phyloP scores from a whole-genome alignment of 2,113 vertebrate species.

The Apodemus sylvaticus region DNA sequence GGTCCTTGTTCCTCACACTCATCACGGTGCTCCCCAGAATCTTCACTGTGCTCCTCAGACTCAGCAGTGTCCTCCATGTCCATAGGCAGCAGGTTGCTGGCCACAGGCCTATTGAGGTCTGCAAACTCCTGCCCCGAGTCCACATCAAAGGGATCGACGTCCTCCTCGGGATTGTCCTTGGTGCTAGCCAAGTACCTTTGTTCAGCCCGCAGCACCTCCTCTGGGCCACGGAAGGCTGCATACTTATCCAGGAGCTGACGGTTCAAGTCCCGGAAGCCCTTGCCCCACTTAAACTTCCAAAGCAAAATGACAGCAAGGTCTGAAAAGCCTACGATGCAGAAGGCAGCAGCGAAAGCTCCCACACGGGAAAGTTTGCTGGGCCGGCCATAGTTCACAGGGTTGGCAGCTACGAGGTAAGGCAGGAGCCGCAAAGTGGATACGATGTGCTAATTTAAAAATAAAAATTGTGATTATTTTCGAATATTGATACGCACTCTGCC shows the following conservation, averaged over 20 bases:
- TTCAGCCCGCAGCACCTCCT: slow-evolving; percentile 91
- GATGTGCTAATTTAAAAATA: slow-evolving; percentile 17
- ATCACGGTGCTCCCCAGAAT: slow-evolving; percentile 69
- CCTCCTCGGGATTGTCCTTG: slow-evolving; percentile 85
- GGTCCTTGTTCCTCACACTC: slow-evolving; percentile 49
- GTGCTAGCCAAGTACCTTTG: slow-evolving; percentile 88
- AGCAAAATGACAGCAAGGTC: slow-evolving; percentile 92
- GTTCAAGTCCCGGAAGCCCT: slow-evolving; percentile 93
- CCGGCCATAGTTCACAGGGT: slow-evolving; percentile 97
- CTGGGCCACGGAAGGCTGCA: slow-evolving; percentile 89
- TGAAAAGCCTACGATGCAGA: slow-evolving; percentile 93
- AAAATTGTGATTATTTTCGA: neutral
- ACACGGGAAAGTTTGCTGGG: slow-evolving; percentile 96
- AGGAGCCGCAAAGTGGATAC: slow-evolving; percentile 89
- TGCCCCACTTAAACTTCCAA: slow-evolving; percentile 97
- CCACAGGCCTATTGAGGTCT: slow-evolving; percentile 91
- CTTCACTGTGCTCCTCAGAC: slow-evolving; percentile 72
- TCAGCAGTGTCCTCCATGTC: slow-evolving; percentile 78
- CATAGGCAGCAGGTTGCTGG: slow-evolving; percentile 71
- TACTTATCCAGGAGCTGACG: slow-evolving; percentile 92
- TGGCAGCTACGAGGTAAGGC: slow-evolving; percentile 95
- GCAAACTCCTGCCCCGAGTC: slow-evolving; percentile 91
- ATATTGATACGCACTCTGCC: neutral
- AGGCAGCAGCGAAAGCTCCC: slow-evolving; percentile 96
- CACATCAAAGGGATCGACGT: slow-evolving; percentile 94